Evolutionary conservation across 2,113 vertebrate species (phyloP).

Genomic region (Chaetodon trifascialis): DNA sequence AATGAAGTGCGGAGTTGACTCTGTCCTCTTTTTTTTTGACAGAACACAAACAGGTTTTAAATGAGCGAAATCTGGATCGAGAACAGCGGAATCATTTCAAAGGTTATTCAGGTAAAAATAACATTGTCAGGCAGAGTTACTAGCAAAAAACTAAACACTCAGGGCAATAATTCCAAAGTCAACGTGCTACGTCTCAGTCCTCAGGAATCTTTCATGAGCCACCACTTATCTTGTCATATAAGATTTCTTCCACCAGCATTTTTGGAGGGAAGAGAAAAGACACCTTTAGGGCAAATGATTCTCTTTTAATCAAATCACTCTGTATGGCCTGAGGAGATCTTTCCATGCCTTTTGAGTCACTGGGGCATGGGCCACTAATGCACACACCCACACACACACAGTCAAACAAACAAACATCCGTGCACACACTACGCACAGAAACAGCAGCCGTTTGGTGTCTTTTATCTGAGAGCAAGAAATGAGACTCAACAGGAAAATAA

Average conservation of each 20-base stretch:
- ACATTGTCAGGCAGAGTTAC: conserved; percentile 74
- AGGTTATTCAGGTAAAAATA: conserved; percentile 72
- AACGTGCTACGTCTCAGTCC: conserved; percentile 78
- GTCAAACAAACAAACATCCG: conserved; percentile 34
- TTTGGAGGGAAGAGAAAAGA: conserved; percentile 75
- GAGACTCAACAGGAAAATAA: conserved; percentile 60
- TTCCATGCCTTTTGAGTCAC: conserved; percentile 64
- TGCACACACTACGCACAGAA: conserved; percentile 1
- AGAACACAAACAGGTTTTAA: conserved; percentile 56
- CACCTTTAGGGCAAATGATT: conserved; percentile 84
- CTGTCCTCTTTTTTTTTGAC: conserved; percentile 38
- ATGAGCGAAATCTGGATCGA: conserved; percentile 45
- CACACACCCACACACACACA: conserved; percentile 31
- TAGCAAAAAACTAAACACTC: conserved; percentile 64
- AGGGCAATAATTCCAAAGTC: conserved; percentile 77
- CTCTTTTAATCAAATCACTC: conserved; percentile 83
- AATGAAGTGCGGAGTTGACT: conserved; percentile 40
- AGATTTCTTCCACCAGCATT: conserved; percentile 80
- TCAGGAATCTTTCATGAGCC: conserved; percentile 86
- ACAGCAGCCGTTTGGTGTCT: conserved; percentile 26
- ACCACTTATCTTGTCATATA: conserved; percentile 87
- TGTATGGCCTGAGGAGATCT: conserved; percentile 72
- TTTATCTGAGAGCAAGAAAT: conserved; percentile 59
- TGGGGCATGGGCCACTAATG: conserved; percentile 43
- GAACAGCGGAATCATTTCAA: conserved; percentile 59